Evolutionary conservation across 1,140 invertebrate genomes (phyloP).

Genomic region (Solen grandis): DNA sequence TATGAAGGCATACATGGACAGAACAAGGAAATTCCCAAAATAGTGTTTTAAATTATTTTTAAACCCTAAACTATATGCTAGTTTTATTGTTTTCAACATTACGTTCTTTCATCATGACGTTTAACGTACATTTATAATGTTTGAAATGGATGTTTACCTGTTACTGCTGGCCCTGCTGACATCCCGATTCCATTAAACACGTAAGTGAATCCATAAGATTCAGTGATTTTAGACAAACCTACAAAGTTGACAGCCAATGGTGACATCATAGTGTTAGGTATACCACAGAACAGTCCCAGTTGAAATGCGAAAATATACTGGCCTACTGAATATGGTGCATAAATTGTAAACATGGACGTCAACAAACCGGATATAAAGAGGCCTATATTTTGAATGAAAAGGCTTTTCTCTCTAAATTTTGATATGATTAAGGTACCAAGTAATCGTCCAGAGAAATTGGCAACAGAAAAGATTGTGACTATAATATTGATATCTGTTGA

Average conservation of each 20-base stretch:
- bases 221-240: slow-evolving; percentile 11
- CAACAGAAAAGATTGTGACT: slow-evolving; percentile 24
- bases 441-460: slow-evolving; percentile 12
- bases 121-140: neutral
- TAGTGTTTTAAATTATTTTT: too few species aligned
- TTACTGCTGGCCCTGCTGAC: slow-evolving; percentile 14
- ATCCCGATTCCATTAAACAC: slow-evolving; percentile 24
- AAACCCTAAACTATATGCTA: neutral
- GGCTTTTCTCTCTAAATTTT: slow-evolving; percentile 7
- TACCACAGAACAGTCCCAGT: slow-evolving; percentile 21
- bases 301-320: slow-evolving; percentile 19
- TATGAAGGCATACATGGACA: too few species aligned
- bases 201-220: slow-evolving; percentile 28
- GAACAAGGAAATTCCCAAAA: too few species aligned
- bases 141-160: slow-evolving; percentile 11
- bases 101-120: neutral
- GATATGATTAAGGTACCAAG: slow-evolving; percentile 20
- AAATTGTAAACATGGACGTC: slow-evolving; percentile 12
- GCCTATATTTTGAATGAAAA: neutral
- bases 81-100: neutral
- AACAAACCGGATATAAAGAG: slow-evolving; percentile 5
- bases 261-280: slow-evolving; percentile 29
- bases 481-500: slow-evolving; percentile 3
- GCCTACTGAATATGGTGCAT: slow-evolving; percentile 1
- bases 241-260: slow-evolving; percentile 24